Evolutionary conservation across 2,888 invertebrate genomes (phyloP).

Genomic region (Netelia melanura): DNA sequence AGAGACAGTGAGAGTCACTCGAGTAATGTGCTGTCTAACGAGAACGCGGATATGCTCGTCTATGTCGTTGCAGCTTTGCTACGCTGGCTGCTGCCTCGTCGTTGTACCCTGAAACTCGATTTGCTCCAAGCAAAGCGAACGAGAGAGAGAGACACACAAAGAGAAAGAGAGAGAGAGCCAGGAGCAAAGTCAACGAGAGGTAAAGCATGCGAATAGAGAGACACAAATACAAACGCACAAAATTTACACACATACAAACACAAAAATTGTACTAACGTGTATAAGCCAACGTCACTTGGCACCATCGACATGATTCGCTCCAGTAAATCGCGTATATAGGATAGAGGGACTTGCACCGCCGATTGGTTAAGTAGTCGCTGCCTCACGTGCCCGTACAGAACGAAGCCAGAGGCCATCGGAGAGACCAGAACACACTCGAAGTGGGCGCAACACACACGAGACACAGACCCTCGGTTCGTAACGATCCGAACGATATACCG

Average conservation of each 20-base stretch:
- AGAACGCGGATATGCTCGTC: conserved; percentile 63
- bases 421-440: background rate
- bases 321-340: conserved; percentile 61
- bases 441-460: conserved; percentile 7
- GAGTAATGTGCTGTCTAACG: conserved; percentile 61
- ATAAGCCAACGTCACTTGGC: conserved; percentile 14
- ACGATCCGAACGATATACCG: background rate
- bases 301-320: conserved; percentile 60
- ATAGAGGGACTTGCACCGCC: conserved; percentile 51
- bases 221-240: background rate
- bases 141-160: background rate
- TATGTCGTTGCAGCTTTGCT: conserved; percentile 32
- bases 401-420: background rate
- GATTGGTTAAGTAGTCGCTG: conserved; percentile 66
- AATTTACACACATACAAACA: background rate
- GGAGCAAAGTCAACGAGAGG: conserved; percentile 3
- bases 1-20: conserved; percentile 9
- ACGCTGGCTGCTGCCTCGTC: conserved; percentile 16
- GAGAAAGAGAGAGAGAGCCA: background rate
- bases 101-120: conserved; percentile 24
- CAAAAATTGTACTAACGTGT: background rate
- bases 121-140: background rate
- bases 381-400: conserved; percentile 53
- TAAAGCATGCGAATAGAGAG: background rate
- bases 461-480: background rate